Base-by-base conservation (phyloP, 2,888 invertebrate genomes). In the Pandemis corylana region DNA sequence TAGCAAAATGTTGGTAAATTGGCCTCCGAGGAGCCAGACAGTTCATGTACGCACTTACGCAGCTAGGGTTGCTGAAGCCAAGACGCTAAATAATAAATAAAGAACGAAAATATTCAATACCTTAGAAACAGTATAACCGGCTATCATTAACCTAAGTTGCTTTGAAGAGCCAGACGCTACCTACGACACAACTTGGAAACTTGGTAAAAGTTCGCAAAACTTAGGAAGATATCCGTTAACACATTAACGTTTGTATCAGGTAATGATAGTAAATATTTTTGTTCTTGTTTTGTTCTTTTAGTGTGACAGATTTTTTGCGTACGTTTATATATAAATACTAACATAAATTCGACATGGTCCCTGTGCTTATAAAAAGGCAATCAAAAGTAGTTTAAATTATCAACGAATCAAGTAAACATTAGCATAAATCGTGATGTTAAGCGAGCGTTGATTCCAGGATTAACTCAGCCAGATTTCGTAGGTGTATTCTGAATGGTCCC, bases 31-130 rank as follows among this genome's bases (percentile, higher is more conserved):
- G 51, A n/a, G 51, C 51, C n/a, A 51, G 51, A n/a, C 51, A 51
- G 13, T 51, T 51, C n/a, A 51, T 51, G 51, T 49, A 49, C 12
- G 49, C n/a, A 51, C n/a, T n/a, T 49, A 49, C 12, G 49, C 7
- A 51, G 51, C 7, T 56, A 20, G 20, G 56, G 15, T 56, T 56
- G 20, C 56, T n/a, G 20, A 56, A 56, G 56, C 20, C 51, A 56
- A 56, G 20, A 20, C 53, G 44, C 56, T 59, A 46, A 71, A 65
- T 65, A 71, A 56, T 56, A 56, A 56, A 56, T 15, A 7, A 56
- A 20, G 20, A 20, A 56, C 56, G 56, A 56, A 56, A 56, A 53
- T 53, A 53, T 53, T 53, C n/a, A 53, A 53, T 64, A 71, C 64
- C 44, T 44, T 10, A n/a, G 44, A 56, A 65, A 71, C 64, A 65